Conservation (phyloP, 2,797 vertebrate species). For the Amblyraja radiata region DNA sequence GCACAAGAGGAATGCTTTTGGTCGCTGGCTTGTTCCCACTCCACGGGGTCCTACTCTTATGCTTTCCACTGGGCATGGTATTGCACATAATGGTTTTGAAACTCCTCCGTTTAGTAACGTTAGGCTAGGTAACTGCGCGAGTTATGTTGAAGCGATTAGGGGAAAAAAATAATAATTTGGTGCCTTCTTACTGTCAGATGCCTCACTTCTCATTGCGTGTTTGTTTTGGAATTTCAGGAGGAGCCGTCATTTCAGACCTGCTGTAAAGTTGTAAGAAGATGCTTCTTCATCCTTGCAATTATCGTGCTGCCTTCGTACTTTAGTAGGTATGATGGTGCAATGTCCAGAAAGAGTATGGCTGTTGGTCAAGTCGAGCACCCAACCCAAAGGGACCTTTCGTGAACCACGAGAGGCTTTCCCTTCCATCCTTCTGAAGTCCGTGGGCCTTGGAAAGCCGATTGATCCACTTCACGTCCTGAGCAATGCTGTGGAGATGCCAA, state of each 20-base stretch:
- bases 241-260: slow-evolving; percentile 29
- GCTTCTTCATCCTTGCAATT: background rate
- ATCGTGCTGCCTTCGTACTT: background rate
- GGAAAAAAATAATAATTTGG: background rate
- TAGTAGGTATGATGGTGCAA: background rate
- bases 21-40: background rate
- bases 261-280: background rate
- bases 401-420: background rate
- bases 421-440: background rate
- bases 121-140: background rate
- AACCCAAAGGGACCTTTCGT: background rate
- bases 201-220: background rate
- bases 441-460: background rate
- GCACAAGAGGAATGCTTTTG: background rate
- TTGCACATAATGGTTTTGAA: background rate
- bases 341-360: background rate
- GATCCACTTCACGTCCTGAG: background rate
- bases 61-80: background rate
- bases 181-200: background rate
- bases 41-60: background rate
- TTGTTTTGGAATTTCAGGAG: slow-evolving; percentile 2
- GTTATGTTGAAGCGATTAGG: background rate
- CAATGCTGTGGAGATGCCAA: background rate
- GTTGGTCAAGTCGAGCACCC: background rate
- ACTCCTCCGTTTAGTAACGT: background rate